Evolutionary conservation across 2,888 invertebrate genomes (phyloP), one percentile per base, ranked within the genome.

Genomic region (Amiota mariae): DNA sequence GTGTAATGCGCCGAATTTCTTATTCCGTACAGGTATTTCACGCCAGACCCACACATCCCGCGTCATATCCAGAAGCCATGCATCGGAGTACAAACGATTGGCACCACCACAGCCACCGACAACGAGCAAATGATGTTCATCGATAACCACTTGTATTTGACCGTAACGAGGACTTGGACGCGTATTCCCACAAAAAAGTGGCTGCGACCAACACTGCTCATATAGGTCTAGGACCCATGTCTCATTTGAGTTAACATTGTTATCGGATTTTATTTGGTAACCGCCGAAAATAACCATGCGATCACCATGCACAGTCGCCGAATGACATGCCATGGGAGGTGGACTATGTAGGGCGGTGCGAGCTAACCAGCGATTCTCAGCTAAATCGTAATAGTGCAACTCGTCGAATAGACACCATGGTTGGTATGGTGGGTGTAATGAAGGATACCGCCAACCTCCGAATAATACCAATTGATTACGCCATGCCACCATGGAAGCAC

Each of bases 371-470:
- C 94, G 93, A 89, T 97, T 97, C 36, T 93, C 93, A 76, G 91
- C 91, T 46, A 97, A 94, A 89, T 95, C 94, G 87, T 97, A 98
- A 74, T 95, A 92, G 88, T 98, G 98, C 72, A 98, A 92, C 90
- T 98, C 97, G 89, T 96, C 96, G 88, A 97, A 98, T 88, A 98
- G 93, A 80, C 95, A 94, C 91, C 96, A 95, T 81, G 94, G 95
- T 89, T 96, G 96, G 88, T 95, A 94, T 67, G 95, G 92, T 70
- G 97, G 96, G 89, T 96, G 93, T 73, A 95, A 91, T 78, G 97
- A 95, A 36, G 97, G 97, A 90, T 97, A 96, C 12, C 97, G 95
- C 97, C 97, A 98, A 8, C 98, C 98, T 61, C 98, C 98, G 91
- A 97, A 98, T 71, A 99, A 91, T 76, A 97, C 92, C 79, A 98